Evolutionary conservation across 2,113 vertebrate genomes (phyloP).

Genomic region (Garra rufa): DNA sequence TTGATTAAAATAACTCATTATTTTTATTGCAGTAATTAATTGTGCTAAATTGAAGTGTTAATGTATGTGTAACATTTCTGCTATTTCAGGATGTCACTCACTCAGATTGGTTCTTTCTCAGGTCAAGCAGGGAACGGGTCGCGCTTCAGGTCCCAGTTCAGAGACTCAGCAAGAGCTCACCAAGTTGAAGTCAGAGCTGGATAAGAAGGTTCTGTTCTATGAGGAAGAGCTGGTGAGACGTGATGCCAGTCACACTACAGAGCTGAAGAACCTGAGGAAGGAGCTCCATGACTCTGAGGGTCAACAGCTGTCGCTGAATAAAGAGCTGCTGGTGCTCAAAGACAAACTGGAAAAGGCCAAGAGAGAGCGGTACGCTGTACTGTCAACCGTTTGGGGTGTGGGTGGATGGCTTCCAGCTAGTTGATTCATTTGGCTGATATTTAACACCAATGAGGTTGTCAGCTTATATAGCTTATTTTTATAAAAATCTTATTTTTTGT

Average conservation of each 20-base stretch:
- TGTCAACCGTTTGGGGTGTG: background rate
- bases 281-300: slow-evolving; percentile 92
- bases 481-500: too few relatives aligned
- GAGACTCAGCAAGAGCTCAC: slow-evolving; percentile 92
- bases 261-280: slow-evolving; percentile 89
- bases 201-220: slow-evolving; percentile 92
- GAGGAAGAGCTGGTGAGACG: slow-evolving; percentile 91
- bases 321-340: slow-evolving; percentile 86
- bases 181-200: slow-evolving; percentile 88
- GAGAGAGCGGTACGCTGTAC: slow-evolving; percentile 83
- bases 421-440: too few relatives aligned
- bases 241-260: slow-evolving; percentile 86
- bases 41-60: background rate
- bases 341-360: slow-evolving; percentile 91
- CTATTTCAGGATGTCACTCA: background rate
- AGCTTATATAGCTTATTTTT: too few relatives aligned
- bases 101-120: slow-evolving; percentile 47
- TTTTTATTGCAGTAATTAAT: background rate
- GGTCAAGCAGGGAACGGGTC: slow-evolving; percentile 87
- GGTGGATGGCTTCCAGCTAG: too few relatives aligned
- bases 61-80: background rate
- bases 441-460: too few relatives aligned
- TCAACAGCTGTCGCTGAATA: slow-evolving; percentile 86
- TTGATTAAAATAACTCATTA: background rate
- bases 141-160: slow-evolving; percentile 67